A percentile compares a stretch with the other conserved stretches of the same genome.
Evolutionary conservation across 1,140 invertebrate genomes (phyloP).

Genomic region (Himalopsyche phryganea): DNA sequence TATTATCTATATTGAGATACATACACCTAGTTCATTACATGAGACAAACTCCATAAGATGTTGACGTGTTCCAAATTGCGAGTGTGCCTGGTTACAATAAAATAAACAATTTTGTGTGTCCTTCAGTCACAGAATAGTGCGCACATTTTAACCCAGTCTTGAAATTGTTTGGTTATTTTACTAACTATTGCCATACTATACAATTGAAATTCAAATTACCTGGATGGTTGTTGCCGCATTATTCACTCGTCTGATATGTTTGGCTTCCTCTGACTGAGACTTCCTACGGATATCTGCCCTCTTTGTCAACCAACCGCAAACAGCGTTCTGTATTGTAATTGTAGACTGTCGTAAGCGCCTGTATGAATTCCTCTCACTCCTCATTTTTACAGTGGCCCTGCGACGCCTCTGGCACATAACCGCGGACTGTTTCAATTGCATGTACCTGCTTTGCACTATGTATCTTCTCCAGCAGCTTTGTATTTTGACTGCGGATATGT

Average conservation of each 20-base stretch:
- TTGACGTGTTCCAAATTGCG: too few species aligned
- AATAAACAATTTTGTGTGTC: too few species aligned
- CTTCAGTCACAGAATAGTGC: too few species aligned
- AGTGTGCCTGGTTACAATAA: too few species aligned
- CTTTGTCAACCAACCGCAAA: slow-evolving; percentile 52
- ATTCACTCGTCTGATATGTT: neutral
- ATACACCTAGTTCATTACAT: too few species aligned
- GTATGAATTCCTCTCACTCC: slow-evolving; percentile 35
- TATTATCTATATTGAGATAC: too few species aligned
- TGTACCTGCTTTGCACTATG: slow-evolving; percentile 39
- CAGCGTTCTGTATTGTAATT: slow-evolving; percentile 45
- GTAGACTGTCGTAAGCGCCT: slow-evolving; percentile 22
- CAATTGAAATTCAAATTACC: too few species aligned
- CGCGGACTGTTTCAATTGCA: slow-evolving; percentile 36
- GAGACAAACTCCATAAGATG: too few species aligned
- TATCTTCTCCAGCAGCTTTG: slow-evolving; percentile 62
- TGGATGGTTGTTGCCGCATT: slow-evolving; percentile 61
- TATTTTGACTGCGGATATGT: slow-evolving; percentile 56
- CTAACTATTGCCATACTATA: too few species aligned
- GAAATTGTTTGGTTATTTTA: too few species aligned
- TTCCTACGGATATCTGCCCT: slow-evolving; percentile 40
- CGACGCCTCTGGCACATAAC: slow-evolving; percentile 50
- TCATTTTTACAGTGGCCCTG: slow-evolving; percentile 42
- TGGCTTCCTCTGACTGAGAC: slow-evolving; percentile 31
- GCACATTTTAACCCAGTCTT: too few species aligned